Evolutionary conservation across 1,140 invertebrate species (phyloP).

Genomic region (Pseudomyrmex sp.): DNA sequence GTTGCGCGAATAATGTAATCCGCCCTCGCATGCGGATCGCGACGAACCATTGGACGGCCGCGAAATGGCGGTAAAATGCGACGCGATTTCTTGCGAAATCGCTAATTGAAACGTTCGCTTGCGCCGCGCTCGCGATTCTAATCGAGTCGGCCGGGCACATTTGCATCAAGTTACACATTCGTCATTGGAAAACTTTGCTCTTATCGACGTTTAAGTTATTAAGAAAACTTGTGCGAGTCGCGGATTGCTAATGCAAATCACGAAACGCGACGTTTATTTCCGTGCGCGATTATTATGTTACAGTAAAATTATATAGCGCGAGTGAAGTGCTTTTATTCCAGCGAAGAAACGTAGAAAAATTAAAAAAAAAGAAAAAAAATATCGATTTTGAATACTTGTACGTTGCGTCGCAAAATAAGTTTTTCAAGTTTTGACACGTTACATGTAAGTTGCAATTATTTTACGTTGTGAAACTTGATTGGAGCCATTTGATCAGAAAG

Average conservation of each 20-base stretch:
- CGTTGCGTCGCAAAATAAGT: background rate
- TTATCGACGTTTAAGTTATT: constrained; percentile 53
- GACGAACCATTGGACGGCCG: constrained; percentile 15
- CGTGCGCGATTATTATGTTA: constrained; percentile 36
- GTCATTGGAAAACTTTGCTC: constrained; percentile 52
- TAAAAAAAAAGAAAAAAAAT: background rate
- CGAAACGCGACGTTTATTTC: constrained; percentile 41
- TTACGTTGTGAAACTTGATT: too few relatives aligned
- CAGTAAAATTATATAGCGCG: background rate
- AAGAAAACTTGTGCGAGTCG: constrained; percentile 34
- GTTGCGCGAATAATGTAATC: constrained; percentile 40
- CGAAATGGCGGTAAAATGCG: constrained; percentile 47
- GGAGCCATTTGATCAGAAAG: too few relatives aligned
- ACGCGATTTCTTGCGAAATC: constrained; percentile 50
- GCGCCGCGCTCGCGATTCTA: constrained; percentile 20
- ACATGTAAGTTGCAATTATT: too few relatives aligned
- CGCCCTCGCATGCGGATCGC: constrained; percentile 34
- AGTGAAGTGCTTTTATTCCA: background rate
- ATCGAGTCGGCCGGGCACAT: constrained; percentile 5
- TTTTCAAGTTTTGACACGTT: too few relatives aligned
- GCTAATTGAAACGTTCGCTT: constrained; percentile 48
- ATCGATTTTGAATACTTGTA: background rate
- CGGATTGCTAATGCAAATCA: constrained; percentile 12
- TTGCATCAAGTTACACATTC: constrained; percentile 52
- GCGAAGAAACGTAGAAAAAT: background rate